Evolutionary conservation across 2,797 vertebrate species (phyloP), one percentile per base, ranked within the genome.

Genomic region (Chromobotia macracanthus): DNA sequence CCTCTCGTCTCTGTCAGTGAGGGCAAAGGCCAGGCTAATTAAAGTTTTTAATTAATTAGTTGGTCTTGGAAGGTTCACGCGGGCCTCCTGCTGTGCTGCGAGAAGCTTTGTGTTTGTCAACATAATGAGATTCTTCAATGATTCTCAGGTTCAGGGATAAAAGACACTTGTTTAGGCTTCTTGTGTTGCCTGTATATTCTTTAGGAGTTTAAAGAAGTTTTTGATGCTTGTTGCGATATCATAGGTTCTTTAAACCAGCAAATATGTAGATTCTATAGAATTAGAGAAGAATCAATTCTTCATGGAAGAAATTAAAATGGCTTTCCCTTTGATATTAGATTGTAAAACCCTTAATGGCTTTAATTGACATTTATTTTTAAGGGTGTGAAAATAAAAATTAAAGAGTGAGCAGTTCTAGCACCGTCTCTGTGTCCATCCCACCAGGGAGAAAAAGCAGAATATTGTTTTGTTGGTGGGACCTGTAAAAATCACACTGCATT

Each of bases 391-490:
- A 25, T 13, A 11, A 55, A 55, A 56, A 23, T 56, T 3, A 3
- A 23, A 23, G 19, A 77, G 21, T 50, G 53, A 50, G n/a, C 41
- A 69, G 41, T 51, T 18, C 60, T 50, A 31, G 55, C 25, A 50
- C 38, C 19, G 19, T 70, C 61, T 70, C 15, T 18, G 4, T 16
- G 28, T n/a, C 16, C n/a, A n/a, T 63, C 66, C 68, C 55, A 6
- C n/a, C 10, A 1, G 15, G 51, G 65, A 12, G 41, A 28, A 48
- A 58, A 68, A 69, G 41, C 66, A 51, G 12, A 50, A 28, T 68
- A 53, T 50, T 61, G 75, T 78, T 78, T 78, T n/a, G 38, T 63
- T 2, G 23, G 13, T 35, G 44, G 44, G 44, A 63, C 44, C 75
- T 63, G 67, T 41, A 31, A 41, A 19, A 70, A 58, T 70, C 13